Conservation (phyloP, 2,888 invertebrate genomes). For the Rapana venosa region DNA sequence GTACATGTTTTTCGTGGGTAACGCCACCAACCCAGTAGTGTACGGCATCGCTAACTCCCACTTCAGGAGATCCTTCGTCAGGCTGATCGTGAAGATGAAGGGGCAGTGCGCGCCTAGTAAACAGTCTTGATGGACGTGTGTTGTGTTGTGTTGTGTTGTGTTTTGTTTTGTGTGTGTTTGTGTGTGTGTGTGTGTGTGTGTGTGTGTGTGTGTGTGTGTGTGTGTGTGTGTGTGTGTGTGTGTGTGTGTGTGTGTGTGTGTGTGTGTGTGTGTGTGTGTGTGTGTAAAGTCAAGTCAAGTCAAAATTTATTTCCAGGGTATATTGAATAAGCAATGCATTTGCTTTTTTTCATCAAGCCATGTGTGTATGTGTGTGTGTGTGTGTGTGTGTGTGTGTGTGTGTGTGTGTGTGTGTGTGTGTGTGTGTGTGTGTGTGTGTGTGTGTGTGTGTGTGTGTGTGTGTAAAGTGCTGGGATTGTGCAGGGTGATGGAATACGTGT, state of each 20-base stretch:
- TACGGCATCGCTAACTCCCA: conserved; percentile 68
- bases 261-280: background rate
- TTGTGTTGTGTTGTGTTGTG: background rate
- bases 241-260: background rate
- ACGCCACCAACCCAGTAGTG: conserved; percentile 67
- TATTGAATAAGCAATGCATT: too few species aligned
- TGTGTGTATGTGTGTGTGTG: background rate
- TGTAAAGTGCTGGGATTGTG: too few species aligned
- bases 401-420: background rate
- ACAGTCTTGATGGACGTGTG: background rate
- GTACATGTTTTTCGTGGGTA: conserved; percentile 67
- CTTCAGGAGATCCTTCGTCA: conserved; percentile 57
- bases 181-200: conserved; percentile 19
- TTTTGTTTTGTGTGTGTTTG: background rate
- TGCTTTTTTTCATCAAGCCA: too few species aligned
- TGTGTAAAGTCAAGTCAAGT: too few species aligned
- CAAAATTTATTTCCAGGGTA: too few species aligned
- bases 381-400: background rate
- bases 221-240: background rate
- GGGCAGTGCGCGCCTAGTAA: background rate
- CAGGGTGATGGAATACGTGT: background rate
- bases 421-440: background rate
- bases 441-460: background rate
- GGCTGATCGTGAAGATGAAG: conserved; percentile 47
- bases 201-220: background rate